Conservation (phyloP, 1,140 invertebrate genomes). For the Papilio aristodemus region DNA sequence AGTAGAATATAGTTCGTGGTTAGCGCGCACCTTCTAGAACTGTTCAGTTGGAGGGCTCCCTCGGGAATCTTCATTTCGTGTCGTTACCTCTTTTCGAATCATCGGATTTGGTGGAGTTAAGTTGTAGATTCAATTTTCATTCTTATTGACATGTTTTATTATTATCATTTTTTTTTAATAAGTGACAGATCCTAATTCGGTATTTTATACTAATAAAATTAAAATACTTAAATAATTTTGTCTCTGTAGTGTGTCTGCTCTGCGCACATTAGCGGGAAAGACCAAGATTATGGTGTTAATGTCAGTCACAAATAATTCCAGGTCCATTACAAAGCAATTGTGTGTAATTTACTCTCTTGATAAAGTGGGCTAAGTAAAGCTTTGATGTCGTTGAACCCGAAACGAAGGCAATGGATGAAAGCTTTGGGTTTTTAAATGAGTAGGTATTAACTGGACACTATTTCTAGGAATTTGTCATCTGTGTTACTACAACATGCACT, state of each 20-base stretch:
- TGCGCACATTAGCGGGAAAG: not conserved
- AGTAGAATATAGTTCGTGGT: too few relatives aligned
- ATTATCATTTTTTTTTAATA: too few relatives aligned
- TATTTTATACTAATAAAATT: too few relatives aligned
- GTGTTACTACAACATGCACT: not conserved
- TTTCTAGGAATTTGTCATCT: not conserved
- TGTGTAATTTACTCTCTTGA: slow-evolving; percentile 9
- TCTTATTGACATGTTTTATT: too few relatives aligned
- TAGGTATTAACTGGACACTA: not conserved
- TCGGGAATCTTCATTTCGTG: too few relatives aligned
- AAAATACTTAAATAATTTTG: too few relatives aligned
- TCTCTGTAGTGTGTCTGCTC: not conserved
- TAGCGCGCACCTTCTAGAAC: too few relatives aligned
- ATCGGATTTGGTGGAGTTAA: too few relatives aligned
- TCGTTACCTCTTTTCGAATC: too few relatives aligned
- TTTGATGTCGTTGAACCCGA: slow-evolving; percentile 7
- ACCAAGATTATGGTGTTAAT: slow-evolving; percentile 9
- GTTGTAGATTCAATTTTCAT: too few relatives aligned
- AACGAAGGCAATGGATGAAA: slow-evolving; percentile 1
- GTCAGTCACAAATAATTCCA: slow-evolving; percentile 5
- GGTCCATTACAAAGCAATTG: slow-evolving; percentile 18
- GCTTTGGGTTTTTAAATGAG: not conserved
- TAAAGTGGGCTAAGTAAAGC: slow-evolving; percentile 10
- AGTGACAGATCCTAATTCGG: too few relatives aligned
- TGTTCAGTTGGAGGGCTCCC: too few relatives aligned